Percentiles rank a stretch among this genome's conserved stretches.
phyloP scores from a whole-genome alignment of 2,888 invertebrate species.

The Linnaemya tessellans region DNA sequence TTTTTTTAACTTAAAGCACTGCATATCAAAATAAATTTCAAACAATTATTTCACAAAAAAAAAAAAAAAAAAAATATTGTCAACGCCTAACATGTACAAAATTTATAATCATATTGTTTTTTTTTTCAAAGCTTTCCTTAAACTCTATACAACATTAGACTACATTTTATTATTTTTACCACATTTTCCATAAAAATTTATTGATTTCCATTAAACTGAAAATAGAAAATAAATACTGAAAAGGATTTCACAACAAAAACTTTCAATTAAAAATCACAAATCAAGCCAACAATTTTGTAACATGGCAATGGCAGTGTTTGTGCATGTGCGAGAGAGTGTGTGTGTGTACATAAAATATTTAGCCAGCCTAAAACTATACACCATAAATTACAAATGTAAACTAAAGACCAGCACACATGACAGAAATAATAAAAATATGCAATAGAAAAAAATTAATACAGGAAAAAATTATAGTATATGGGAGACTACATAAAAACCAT shows the following conservation, averaged over 20 bases:
- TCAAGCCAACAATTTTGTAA: conserved; percentile 63
- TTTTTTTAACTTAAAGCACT: background rate
- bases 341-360: conserved; percentile 33
- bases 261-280: conserved; percentile 71
- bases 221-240: conserved; percentile 53
- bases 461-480: conserved; percentile 13
- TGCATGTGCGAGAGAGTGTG: background rate
- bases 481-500: conserved; percentile 67
- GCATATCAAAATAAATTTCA: conserved; percentile 20
- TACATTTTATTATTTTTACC: conserved; percentile 23
- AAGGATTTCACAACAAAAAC: conserved; percentile 37
- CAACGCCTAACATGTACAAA: conserved; percentile 39
- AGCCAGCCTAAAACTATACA: conserved; percentile 60
- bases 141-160: conserved; percentile 37
- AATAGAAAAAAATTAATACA: conserved; percentile 22
- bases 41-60: conserved; percentile 22
- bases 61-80: conserved; percentile 19
- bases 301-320: conserved; percentile 5
- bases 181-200: conserved; percentile 66
- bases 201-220: conserved; percentile 68
- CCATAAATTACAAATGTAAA: conserved; percentile 65
- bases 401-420: conserved; percentile 41
- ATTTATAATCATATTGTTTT: conserved; percentile 16
- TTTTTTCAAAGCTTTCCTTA: conserved; percentile 17
- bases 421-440: conserved; percentile 43